phyloP scores from a whole-genome alignment of 2,797 vertebrate species.

The Dermochelys coriacea region DNA sequence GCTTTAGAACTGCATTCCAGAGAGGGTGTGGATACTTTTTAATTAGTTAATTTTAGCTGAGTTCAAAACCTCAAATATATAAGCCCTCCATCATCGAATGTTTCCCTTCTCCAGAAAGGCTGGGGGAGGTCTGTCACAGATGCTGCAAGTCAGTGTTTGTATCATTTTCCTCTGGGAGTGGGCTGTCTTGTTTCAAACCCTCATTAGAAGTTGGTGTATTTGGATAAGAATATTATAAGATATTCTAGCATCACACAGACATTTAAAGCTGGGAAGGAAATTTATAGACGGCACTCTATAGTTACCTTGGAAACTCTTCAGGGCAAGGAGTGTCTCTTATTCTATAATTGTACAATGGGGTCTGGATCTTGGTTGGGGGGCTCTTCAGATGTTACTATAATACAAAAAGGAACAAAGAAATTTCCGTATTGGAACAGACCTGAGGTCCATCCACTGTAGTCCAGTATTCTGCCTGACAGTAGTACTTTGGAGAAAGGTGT shows the following conservation, averaged over 20 bases:
- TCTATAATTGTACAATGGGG: background rate
- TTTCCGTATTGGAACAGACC: background rate
- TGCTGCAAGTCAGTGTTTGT: background rate
- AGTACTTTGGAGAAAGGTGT: background rate
- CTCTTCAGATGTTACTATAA: background rate
- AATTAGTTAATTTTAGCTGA: no score
- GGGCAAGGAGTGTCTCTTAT: background rate
- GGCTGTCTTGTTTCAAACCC: background rate
- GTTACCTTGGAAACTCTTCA: background rate
- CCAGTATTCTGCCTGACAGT: background rate
- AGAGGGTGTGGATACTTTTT: background rate
- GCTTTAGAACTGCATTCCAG: background rate
- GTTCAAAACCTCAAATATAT: background rate
- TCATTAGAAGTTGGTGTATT: accelerated
- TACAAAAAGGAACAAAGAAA: background rate
- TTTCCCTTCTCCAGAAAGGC: background rate
- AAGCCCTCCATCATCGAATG: background rate
- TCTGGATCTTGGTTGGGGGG: background rate
- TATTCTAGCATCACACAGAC: background rate
- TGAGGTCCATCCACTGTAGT: background rate
- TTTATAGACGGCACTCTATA: background rate
- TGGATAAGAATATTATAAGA: background rate
- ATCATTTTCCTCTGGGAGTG: background rate
- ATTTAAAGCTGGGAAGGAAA: background rate
- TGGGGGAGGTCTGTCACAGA: background rate